Evolutionary conservation across 2,888 invertebrate genomes (phyloP), one percentile per base, ranked within the genome.

Genomic region (Oxycera nigricornis): DNA sequence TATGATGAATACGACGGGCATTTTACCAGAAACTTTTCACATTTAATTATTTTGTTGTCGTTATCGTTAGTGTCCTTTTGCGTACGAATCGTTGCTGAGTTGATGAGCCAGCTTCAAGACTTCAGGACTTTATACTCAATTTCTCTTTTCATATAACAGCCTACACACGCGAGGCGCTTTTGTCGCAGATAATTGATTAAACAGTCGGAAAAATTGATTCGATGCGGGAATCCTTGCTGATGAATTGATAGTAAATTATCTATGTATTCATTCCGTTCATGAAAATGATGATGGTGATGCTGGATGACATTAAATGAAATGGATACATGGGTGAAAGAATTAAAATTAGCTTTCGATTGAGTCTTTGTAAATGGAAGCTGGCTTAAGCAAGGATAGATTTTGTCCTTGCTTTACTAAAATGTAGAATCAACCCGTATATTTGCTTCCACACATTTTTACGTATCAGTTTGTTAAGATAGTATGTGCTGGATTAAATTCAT

Each of bases 11-110:
- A 70, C 20, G 70, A 31, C n/a, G 9, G 70, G 28, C 24, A 24
- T 31, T 70, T 52, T 70, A 24, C 52, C 50, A 39, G 65, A 75
- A 75, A 75, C 75, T 75, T 75, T 75, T 62, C 75, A 65, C 73
- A 75, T 75, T 75, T 75, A 75, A 75, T 75, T 75, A 75, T 73
- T 75, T 73, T 73, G 67, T 68, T 75, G 65, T 50, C 72, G 68
- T 75, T 52, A 20, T 26, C 26, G 11, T 67, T 17, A 20, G 26
- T 24, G 55, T 55, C 28, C n/a, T 59, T n/a, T 4, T 46, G 17
- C 46, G 46, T 46, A n/a, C 17, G 46, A 7, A 55, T 59, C 28
- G 31, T 68, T 68, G 68, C 57, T 74, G 67, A 68, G n/a, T n/a
- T n/a, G n/a, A n/a, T n/a, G n/a, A n/a, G n/a, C n/a, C n/a, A n/a